Evolutionary conservation across 30 jellyfish, hydroid and myxozoan species (phyloP).

Genomic region (Hydractinia echinata): DNA sequence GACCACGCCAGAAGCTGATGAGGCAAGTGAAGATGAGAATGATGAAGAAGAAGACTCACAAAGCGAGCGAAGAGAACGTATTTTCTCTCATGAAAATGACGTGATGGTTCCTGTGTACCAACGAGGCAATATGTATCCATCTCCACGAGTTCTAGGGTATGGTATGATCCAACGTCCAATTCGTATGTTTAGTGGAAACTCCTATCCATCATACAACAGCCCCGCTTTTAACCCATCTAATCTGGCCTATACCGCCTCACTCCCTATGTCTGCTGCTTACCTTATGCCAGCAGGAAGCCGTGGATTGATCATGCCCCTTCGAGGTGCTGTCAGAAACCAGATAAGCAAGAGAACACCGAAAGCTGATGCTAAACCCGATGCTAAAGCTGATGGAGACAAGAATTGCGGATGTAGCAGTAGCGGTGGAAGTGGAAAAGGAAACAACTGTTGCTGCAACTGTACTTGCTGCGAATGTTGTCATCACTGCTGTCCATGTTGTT

Average conservation of each 20-base stretch:
- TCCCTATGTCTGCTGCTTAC: slow-evolving; percentile 21
- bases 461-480: background rate
- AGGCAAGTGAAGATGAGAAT: background rate
- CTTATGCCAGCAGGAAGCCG: slow-evolving; percentile 26
- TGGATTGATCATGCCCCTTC: slow-evolving; percentile 29
- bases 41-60: slow-evolving; percentile 22
- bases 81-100: slow-evolving; percentile 4
- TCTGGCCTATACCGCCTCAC: background rate
- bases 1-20: slow-evolving; percentile 21
- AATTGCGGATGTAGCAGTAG: background rate
- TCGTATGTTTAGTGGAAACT: background rate
- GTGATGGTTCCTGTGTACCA: slow-evolving; percentile 11
- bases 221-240: background rate
- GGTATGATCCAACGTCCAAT: slow-evolving; percentile 28
- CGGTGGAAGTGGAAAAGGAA: background rate
- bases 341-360: slow-evolving; percentile 11
- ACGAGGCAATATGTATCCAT: slow-evolving; percentile 18
- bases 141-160: slow-evolving; percentile 22
- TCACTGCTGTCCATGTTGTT: background rate
- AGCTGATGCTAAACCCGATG: background rate
- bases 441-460: slow-evolving; percentile 22
- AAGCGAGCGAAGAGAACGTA: slow-evolving; percentile 9
- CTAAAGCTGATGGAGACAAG: background rate
- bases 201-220: slow-evolving; percentile 19
- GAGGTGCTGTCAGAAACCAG: slow-evolving; percentile 24